These are phyloP conservation scores for Pyrocephalus nanus DNA, from an alignment of 2,797 vertebrate species.

Conservation along the genomic window DNA sequence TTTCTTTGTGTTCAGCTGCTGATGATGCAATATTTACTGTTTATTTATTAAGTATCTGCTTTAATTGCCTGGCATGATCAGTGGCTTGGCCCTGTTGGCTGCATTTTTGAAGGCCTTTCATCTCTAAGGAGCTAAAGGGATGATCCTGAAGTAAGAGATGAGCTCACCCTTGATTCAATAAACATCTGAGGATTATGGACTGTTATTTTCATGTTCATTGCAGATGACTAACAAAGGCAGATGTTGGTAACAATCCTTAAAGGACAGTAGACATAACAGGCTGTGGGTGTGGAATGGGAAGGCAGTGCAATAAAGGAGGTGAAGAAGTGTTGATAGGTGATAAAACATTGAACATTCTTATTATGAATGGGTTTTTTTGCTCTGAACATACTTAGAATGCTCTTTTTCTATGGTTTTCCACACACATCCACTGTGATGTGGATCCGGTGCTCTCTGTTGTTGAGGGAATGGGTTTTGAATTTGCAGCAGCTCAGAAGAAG, in stretches of 20 bases:
- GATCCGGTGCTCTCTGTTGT: neutral
- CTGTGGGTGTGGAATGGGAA: neutral
- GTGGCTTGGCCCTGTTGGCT: neutral
- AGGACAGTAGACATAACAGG: neutral
- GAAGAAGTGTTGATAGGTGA: neutral
- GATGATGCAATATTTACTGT: neutral
- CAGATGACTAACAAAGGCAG: neutral
- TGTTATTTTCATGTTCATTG: neutral
- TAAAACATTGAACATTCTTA: neutral
- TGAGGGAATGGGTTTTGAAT: neutral
- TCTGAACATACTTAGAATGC: neutral
- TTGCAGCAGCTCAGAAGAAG: neutral
- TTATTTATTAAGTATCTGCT: neutral
- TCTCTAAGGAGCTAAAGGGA: neutral
- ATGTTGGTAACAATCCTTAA: neutral
- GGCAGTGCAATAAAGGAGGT: neutral
- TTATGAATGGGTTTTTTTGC: neutral
- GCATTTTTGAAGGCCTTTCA: neutral
- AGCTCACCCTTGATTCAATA: neutral
- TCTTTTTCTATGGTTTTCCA: neutral
- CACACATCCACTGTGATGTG: neutral
- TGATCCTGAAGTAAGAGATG: neutral
- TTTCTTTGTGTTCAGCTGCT: neutral
- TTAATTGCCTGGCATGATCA: accelerated
- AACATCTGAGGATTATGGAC: neutral